Percentiles rank a stretch among this genome's conserved stretches.
Evolutionary conservation across 2,113 vertebrate genomes (phyloP).

Genomic region (Tringa solitaria): DNA sequence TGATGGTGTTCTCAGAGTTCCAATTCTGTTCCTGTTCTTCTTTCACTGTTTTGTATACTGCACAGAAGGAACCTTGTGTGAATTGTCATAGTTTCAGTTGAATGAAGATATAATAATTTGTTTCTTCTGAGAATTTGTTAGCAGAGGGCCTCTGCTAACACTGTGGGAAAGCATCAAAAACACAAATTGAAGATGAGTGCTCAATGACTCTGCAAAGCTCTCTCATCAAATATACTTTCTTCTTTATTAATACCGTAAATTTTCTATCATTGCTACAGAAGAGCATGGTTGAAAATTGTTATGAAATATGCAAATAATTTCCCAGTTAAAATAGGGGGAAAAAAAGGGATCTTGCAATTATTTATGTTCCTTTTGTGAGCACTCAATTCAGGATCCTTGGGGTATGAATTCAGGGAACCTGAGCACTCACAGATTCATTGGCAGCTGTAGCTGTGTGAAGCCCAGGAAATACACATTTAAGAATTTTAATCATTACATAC

Average conservation of each 20-base stretch:
- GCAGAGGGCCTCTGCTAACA: not conserved
- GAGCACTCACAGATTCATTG: not conserved
- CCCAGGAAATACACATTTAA: not conserved
- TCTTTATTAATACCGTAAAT: constrained; percentile 1
- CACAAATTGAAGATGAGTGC: not conserved
- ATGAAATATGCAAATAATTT: not conserved
- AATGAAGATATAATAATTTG: not conserved
- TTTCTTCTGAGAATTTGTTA: not conserved
- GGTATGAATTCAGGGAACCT: not conserved
- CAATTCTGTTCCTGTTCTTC: not conserved
- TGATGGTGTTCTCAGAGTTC: not conserved
- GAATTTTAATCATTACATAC: not conserved
- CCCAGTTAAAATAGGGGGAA: not conserved
- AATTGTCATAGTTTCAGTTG: not conserved
- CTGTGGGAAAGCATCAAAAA: not conserved
- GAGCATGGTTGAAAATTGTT: not conserved
- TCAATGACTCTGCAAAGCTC: not conserved
- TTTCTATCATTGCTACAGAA: not conserved
- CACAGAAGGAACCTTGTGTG: not conserved
- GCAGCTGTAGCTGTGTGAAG: not conserved
- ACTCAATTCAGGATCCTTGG: not conserved
- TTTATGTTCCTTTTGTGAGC: not conserved
- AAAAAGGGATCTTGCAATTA: not conserved
- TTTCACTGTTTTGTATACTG: not conserved
- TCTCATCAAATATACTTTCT: not conserved